phyloP scores from a whole-genome alignment of 2,113 vertebrate species.

The Solea solea region DNA sequence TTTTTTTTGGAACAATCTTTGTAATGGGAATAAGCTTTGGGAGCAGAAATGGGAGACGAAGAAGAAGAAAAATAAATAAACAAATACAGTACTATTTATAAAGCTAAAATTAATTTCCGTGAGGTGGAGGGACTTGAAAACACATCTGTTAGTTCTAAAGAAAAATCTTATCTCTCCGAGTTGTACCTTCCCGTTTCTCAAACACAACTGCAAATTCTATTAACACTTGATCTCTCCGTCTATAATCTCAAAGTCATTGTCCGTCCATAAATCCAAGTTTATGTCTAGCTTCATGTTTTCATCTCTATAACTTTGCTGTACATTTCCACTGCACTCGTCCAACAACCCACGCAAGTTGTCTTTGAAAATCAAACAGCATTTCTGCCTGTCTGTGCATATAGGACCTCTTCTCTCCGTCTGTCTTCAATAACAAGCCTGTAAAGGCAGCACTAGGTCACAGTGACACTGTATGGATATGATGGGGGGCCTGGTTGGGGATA shows the following conservation, averaged over 20 bases:
- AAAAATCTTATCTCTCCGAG: conserved; percentile 34
- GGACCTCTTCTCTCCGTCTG: conserved; percentile 56
- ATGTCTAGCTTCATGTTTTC: conserved; percentile 41
- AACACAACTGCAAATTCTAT: conserved; percentile 30
- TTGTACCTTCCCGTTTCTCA: conserved; percentile 16
- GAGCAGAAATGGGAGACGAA: conserved; percentile 58
- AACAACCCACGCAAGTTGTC: conserved; percentile 28
- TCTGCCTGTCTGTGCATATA: conserved; percentile 57
- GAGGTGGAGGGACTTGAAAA: conserved; percentile 55
- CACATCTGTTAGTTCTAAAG: conserved; percentile 51
- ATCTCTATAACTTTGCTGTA: conserved; percentile 41
- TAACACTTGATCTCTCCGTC: conserved; percentile 23
- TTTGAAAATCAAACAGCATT: conserved; percentile 52
- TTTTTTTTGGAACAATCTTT: conserved; percentile 76
- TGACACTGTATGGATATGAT: conserved; percentile 74
- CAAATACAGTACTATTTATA: conserved; percentile 70
- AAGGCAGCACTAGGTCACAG: conserved; percentile 74
- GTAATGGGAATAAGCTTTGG: conserved; percentile 77
- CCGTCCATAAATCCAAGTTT: conserved; percentile 49
- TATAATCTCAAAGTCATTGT: conserved; percentile 53
- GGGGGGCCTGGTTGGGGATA: conserved; percentile 8
- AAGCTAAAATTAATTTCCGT: conserved; percentile 63
- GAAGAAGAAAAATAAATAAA: conserved; percentile 6
- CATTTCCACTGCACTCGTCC: neutral
- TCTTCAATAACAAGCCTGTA: conserved; percentile 51